These are phyloP conservation scores for Oriolus oriolus DNA, from an alignment of 2,113 vertebrate genomes.

Conservation along the genomic window DNA sequence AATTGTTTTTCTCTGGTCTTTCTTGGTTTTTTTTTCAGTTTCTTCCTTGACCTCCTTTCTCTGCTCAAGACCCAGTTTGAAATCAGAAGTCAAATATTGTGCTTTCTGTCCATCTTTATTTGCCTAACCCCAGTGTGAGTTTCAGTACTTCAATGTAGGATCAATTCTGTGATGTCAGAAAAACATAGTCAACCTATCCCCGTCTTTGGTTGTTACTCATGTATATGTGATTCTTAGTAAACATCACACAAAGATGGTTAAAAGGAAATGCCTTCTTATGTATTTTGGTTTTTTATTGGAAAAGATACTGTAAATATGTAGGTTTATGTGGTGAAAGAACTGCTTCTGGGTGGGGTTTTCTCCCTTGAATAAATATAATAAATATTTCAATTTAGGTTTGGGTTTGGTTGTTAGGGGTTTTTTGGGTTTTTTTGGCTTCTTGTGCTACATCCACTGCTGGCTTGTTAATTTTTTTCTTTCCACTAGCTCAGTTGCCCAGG, in stretches of 20 bases:
- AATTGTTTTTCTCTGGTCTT: background rate
- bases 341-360: background rate
- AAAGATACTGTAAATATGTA: background rate
- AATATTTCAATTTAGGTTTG: background rate
- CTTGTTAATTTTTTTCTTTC: background rate
- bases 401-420: rapidly evolving
- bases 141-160: background rate
- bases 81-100: background rate
- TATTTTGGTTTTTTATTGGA: background rate
- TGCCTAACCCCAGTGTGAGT: background rate
- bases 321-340: background rate
- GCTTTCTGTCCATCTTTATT: background rate
- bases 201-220: background rate
- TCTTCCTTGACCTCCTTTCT: background rate
- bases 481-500: background rate
- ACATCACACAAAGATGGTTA: background rate
- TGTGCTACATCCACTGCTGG: background rate
- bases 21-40: background rate
- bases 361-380: background rate
- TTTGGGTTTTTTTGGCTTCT: background rate
- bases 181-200: background rate
- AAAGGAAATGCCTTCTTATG: background rate
- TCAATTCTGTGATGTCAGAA: background rate
- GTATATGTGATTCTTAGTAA: background rate
- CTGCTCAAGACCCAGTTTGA: background rate